phyloP scores from a whole-genome alignment of 2,113 vertebrate species.

The Aptenodytes patagonicus region DNA sequence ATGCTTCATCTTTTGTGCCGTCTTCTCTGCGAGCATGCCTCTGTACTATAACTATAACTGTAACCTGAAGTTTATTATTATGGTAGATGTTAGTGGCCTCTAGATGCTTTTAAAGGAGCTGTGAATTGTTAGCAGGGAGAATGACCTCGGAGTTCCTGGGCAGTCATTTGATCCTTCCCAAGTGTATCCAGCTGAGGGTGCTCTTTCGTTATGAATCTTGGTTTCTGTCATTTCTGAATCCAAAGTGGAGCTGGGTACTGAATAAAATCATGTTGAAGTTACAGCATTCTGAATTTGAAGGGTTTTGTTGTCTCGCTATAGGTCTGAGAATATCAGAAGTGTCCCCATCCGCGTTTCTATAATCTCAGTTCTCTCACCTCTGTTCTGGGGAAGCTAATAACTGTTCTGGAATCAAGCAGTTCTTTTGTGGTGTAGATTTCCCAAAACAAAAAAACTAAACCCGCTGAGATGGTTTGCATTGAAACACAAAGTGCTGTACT shows the following conservation, averaged over 20 bases:
- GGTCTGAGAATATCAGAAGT: not conserved
- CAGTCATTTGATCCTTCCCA: not conserved
- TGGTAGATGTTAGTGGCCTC: not conserved
- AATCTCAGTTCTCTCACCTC: not conserved
- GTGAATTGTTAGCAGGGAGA: not conserved
- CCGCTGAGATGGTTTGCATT: not conserved
- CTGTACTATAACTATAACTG: not conserved
- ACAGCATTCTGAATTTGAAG: not conserved
- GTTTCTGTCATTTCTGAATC: not conserved
- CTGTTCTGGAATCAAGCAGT: not conserved
- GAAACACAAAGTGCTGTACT: not conserved
- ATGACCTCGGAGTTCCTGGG: not conserved
- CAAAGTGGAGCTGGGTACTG: not conserved
- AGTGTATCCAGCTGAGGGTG: slow-evolving; percentile 42
- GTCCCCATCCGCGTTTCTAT: not conserved
- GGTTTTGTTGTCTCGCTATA: not conserved
- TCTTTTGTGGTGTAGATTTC: not conserved
- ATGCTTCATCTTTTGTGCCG: not conserved
- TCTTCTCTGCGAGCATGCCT: not conserved
- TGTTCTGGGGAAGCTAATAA: not conserved
- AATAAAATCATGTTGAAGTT: not conserved
- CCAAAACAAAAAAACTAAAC: not conserved
- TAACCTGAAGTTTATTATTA: not conserved
- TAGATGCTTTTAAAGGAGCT: not conserved
- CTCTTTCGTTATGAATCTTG: not conserved